Conservation (phyloP, 1,140 invertebrate genomes). For the Penaeus japonicus region DNA sequence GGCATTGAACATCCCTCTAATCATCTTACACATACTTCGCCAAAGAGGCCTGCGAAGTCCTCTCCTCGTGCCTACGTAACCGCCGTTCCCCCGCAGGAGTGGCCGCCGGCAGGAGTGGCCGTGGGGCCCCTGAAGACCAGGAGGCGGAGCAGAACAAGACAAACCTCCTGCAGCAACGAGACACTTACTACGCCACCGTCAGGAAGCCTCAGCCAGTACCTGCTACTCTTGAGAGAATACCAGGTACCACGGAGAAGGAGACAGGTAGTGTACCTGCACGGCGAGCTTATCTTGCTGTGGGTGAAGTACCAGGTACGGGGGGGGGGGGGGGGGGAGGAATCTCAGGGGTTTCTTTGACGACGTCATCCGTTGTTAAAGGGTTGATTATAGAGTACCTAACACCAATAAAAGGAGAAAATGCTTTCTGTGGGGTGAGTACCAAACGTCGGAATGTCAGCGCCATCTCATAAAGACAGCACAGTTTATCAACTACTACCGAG, state of each 20-base stretch:
- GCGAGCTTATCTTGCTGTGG: neutral
- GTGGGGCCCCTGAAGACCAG: slow-evolving; percentile 21
- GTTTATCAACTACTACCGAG: too few species aligned
- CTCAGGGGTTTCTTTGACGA: too few species aligned
- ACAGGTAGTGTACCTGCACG: slow-evolving; percentile 26
- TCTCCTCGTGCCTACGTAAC: neutral
- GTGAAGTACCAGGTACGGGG: slow-evolving; percentile 16
- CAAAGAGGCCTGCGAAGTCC: too few species aligned
- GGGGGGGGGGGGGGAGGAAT: neutral
- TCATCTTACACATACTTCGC: too few species aligned
- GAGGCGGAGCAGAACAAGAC: slow-evolving; percentile 54
- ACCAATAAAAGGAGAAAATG: too few species aligned
- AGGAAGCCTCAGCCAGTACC: slow-evolving; percentile 68
- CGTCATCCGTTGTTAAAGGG: too few species aligned
- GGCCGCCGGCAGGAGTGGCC: slow-evolving; percentile 20
- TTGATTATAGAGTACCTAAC: too few species aligned
- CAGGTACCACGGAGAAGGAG: slow-evolving; percentile 63
- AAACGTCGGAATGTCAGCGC: too few species aligned
- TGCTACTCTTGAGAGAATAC: slow-evolving; percentile 66
- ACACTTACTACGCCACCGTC: slow-evolving; percentile 70
- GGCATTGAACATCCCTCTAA: too few species aligned
- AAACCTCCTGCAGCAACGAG: slow-evolving; percentile 66
- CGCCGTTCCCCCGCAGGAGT: slow-evolving; percentile 3
- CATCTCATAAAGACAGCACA: too few species aligned
- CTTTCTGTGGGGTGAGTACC: too few species aligned